These are phyloP conservation scores for Syritta pipiens DNA, from an alignment of 2,888 invertebrate species.

Conservation along the genomic window DNA sequence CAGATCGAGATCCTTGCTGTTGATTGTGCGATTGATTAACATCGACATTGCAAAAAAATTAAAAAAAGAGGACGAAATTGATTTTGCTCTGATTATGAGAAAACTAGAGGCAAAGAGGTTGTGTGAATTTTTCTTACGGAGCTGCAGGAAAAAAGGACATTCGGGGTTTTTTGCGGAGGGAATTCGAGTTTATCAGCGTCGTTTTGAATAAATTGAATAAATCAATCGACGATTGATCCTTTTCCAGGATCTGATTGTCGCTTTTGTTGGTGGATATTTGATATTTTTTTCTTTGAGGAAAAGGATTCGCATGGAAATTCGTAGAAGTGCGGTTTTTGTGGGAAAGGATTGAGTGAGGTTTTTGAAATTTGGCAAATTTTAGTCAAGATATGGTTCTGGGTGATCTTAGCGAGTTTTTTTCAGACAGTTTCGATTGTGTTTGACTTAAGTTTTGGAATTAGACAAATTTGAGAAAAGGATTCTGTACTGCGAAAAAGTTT, in stretches of 20 bases:
- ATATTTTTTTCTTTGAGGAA: not conserved
- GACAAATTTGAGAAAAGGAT: too few species aligned
- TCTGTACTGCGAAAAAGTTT: too few species aligned
- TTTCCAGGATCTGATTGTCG: conserved; percentile 9
- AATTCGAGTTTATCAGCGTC: conserved; percentile 35
- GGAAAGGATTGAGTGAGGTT: too few species aligned
- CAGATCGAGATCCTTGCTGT: conserved; percentile 12
- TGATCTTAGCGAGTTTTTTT: too few species aligned
- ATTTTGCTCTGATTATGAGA: conserved; percentile 64
- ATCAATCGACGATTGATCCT: conserved; percentile 17
- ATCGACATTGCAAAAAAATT: conserved; percentile 40
- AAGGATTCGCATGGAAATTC: too few species aligned
- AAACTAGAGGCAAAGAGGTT: conserved; percentile 41
- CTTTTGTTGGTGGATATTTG: not conserved
- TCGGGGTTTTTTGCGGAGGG: not conserved
- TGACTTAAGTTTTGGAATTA: too few species aligned
- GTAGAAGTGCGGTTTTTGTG: too few species aligned
- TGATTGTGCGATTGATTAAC: conserved; percentile 60
- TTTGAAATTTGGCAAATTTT: too few species aligned
- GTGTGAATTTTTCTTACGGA: conserved; percentile 48
- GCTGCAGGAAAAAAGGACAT: not conserved
- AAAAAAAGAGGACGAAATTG: not conserved
- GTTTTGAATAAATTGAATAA: conserved; percentile 50
- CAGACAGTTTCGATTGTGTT: too few species aligned
- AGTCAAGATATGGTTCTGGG: too few species aligned